phyloP scores from a whole-genome alignment of 2,888 invertebrate genomes.

The Piscicola geometra region DNA sequence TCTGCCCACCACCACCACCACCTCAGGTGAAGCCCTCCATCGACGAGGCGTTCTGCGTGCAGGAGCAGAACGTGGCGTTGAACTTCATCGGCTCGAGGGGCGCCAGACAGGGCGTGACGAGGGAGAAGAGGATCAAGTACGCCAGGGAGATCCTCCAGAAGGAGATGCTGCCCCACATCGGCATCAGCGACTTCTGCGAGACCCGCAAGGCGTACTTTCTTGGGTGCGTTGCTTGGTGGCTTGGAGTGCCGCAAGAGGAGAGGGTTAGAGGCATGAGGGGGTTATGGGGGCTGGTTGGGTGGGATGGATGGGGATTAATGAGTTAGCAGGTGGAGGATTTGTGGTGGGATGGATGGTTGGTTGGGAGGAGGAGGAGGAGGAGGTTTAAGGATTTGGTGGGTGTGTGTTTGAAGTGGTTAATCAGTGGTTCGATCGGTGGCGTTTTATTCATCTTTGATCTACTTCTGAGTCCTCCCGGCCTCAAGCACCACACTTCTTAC shows the following conservation, averaged over 20 bases:
- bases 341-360: neutral
- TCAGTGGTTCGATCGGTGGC: too few species aligned
- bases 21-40: slow-evolving; percentile 83
- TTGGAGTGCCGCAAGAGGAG: neutral
- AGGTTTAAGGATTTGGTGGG: too few species aligned
- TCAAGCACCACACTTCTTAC: too few species aligned
- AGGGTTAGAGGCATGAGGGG: neutral
- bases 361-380: neutral
- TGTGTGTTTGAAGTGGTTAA: too few species aligned
- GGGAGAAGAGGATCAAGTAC: slow-evolving; percentile 97
- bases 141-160: slow-evolving; percentile 98
- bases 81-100: slow-evolving; percentile 98
- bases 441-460: too few species aligned
- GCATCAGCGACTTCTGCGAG: slow-evolving; percentile 98
- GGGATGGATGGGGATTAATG: slow-evolving; percentile 13
- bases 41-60: slow-evolving; percentile 98
- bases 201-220: slow-evolving; percentile 98
- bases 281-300: neutral
- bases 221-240: slow-evolving; percentile 60
- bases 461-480: too few species aligned
- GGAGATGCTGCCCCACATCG: slow-evolving; percentile 99
- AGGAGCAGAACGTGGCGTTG: slow-evolving; percentile 95
- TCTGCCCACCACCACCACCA: too few species aligned
- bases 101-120: slow-evolving; percentile 93
- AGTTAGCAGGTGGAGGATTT: slow-evolving; percentile 7